Evolutionary conservation across 2,797 vertebrate genomes (phyloP), one percentile per base, ranked within the genome.

Genomic region (Siniperca undulata): DNA sequence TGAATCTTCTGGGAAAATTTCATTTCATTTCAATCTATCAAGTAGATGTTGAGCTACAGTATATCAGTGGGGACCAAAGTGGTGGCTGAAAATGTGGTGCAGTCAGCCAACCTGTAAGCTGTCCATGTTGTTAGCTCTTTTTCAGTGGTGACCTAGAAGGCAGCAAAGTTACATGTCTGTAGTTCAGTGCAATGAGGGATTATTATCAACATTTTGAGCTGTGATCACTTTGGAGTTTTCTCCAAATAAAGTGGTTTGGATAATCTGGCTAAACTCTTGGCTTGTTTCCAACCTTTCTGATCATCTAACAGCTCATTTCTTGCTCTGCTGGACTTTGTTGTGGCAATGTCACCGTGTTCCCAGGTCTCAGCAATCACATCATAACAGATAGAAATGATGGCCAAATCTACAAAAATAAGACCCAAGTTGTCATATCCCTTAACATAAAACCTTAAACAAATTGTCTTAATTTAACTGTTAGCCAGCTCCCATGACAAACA

Each of bases 381-480:
- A 19, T 16, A n/a, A 55, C 7, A 11, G 30, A 56, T 65, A 65
- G n/a, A 36, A 75, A 30, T 20, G 0, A 36, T n/a, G 22, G 34
- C 22, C 17, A n/a, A 40, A 62, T 13, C 38, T 69, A 24, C 7
- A 4, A 55, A 78, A 58, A 62, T 36, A 48, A 52, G 61, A 61
- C 34, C 16, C 5, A 24, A 30, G 10, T 42, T 70, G 1, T 70
- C 17, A 36, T 12, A 42, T 24, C 27, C 11, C 10, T 11, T 1
- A 52, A 14, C n/a, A 27, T 7, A 65, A 81, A 74, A 9, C 17
- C 3, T 62, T 36, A n/a, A 74, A 62, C 5, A 52, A 16, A 69
- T 11, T 5, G 24, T 7, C 55, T 44, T 9, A 34, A 27, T 46
- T 36, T 7, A 62, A n/a, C 22, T 13, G 30, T 56, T 2, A 38